These are phyloP conservation scores for Apogon talboti DNA, from an alignment of 2,797 vertebrate genomes.

Conservation along the genomic window DNA sequence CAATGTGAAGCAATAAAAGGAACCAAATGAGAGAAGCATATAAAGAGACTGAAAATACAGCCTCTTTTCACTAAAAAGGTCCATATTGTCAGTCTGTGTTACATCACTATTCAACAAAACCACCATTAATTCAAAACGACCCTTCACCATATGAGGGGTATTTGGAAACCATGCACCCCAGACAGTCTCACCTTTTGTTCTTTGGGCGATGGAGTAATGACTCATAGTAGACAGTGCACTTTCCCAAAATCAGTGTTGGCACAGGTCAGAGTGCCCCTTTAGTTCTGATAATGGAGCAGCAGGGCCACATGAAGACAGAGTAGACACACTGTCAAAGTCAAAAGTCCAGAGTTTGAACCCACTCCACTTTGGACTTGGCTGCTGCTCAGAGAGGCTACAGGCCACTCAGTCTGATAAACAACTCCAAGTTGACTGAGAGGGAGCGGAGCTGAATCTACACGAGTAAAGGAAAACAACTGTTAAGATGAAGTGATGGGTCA, in stretches of 20 bases:
- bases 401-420: constrained; percentile 70
- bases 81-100: constrained; percentile 7
- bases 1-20: constrained; percentile 15
- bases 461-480: not conserved
- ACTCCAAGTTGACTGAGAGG: constrained; percentile 24
- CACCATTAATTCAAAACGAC: constrained; percentile 21
- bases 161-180: constrained; percentile 26
- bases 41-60: constrained; percentile 5
- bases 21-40: constrained; percentile 22
- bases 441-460: constrained; percentile 19
- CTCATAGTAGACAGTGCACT: constrained; percentile 34
- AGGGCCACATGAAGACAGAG: constrained; percentile 65
- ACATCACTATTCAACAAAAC: constrained; percentile 34
- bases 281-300: constrained; percentile 65
- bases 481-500: constrained; percentile 2
- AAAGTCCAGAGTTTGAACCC: constrained; percentile 70
- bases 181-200: constrained; percentile 71
- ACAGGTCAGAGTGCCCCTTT: constrained; percentile 63
- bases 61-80: constrained; percentile 8
- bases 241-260: constrained; percentile 37
- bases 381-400: constrained; percentile 61
- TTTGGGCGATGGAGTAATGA: constrained; percentile 51
- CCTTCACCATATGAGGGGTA: constrained; percentile 19
- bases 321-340: constrained; percentile 59
- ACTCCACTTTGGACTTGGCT: constrained; percentile 69